These are phyloP conservation scores for Ostrea edulis DNA, from an alignment of 1,140 invertebrate species.

Conservation along the genomic window DNA sequence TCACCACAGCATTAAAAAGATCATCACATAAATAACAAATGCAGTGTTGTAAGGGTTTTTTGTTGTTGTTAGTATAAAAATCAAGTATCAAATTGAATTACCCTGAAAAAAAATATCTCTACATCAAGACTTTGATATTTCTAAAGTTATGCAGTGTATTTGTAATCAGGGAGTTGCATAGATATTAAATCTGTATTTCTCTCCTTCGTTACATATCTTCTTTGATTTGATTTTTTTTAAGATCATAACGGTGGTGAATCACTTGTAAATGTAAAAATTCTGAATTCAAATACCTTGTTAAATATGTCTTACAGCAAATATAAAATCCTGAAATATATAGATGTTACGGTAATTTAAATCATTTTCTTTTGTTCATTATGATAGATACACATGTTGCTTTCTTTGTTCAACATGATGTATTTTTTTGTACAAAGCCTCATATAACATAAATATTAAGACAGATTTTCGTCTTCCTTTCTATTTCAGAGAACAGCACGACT, in stretches of 20 bases:
- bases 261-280: background rate
- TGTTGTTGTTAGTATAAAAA: no score
- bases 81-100: no score
- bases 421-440: background rate
- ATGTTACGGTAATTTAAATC: background rate
- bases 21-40: no score
- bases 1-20: no score
- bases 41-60: no score
- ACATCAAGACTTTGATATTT: no score
- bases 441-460: background rate
- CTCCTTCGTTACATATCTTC: background rate
- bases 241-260: background rate
- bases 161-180: no score
- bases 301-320: background rate
- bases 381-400: background rate
- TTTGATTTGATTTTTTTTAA: background rate
- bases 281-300: background rate
- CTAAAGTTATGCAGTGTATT: no score
- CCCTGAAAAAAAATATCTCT: no score
- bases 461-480: conserved; percentile 6
- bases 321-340: background rate
- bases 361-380: background rate
- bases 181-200: no score
- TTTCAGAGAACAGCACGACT: conserved; percentile 7
- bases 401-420: background rate